phyloP scores from a whole-genome alignment of 2,113 vertebrate genomes.

The Hyaena hyaena region DNA sequence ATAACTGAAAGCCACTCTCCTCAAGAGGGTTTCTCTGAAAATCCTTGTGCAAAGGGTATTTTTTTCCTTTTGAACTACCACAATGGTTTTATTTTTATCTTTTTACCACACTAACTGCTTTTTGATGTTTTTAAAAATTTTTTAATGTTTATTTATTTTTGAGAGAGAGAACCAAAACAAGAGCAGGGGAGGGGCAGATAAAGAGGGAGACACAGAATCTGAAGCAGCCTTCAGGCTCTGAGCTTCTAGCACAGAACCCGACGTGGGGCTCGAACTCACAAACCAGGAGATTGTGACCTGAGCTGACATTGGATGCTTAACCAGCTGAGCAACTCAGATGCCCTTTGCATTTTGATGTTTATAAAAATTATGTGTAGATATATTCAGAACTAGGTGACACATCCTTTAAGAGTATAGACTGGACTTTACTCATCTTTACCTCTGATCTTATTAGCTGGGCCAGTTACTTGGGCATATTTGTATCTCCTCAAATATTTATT shows the following conservation, averaged over 20 bases:
- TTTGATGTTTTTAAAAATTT: not conserved
- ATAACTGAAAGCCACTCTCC: not conserved
- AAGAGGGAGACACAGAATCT: too few species aligned
- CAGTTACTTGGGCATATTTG: not conserved
- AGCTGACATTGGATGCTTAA: too few species aligned
- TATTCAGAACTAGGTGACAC: not conserved
- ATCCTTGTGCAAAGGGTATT: fast-evolving
- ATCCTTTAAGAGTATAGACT: not conserved
- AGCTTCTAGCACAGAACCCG: too few species aligned
- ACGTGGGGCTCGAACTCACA: too few species aligned
- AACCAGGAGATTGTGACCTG: too few species aligned
- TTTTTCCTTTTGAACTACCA: not conserved
- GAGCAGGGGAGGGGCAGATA: too few species aligned
- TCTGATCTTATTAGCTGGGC: not conserved
- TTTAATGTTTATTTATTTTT: too few species aligned
- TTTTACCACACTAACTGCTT: not conserved
- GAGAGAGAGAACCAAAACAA: too few species aligned
- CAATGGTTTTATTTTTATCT: not conserved
- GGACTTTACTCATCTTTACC: not conserved
- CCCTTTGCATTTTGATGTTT: not conserved
- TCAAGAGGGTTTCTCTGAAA: not conserved
- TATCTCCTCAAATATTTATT: slow-evolving; percentile 15
- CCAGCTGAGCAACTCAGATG: too few species aligned
- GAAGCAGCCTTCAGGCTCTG: too few species aligned
- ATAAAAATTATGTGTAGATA: not conserved